These are phyloP conservation scores for Paralichthys olivaceus DNA, from an alignment of 2,113 vertebrate genomes.

Conservation along the genomic window DNA sequence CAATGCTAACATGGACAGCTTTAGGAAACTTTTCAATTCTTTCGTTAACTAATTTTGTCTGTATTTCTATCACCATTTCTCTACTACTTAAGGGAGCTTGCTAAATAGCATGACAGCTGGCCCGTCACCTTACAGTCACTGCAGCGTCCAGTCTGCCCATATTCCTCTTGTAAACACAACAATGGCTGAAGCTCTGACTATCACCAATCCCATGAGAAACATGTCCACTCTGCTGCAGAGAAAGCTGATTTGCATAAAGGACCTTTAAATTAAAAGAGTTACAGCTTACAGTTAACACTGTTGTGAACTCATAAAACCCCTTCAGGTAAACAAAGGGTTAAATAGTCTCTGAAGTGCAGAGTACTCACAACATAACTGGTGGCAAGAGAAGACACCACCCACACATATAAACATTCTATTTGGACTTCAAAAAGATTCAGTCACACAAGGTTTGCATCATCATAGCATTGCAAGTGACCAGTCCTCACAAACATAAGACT, in stretches of 20 bases:
- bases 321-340: not conserved
- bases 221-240: not conserved
- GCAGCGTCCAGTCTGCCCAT: not conserved
- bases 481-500: slow-evolving; percentile 24
- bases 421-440: slow-evolving; percentile 22
- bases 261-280: slow-evolving; percentile 4
- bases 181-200: not conserved
- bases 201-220: not conserved
- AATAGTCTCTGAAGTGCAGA: slow-evolving; percentile 14
- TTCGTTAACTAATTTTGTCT: not conserved
- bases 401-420: slow-evolving; percentile 18
- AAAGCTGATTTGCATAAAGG: no score
- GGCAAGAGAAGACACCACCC: slow-evolving; percentile 25
- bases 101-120: not conserved
- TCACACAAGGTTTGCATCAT: slow-evolving; percentile 12
- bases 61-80: not conserved
- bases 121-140: not conserved
- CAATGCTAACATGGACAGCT: no score
- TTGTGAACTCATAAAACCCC: no score
- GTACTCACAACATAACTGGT: slow-evolving; percentile 30
- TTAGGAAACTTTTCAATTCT: no score
- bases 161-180: not conserved
- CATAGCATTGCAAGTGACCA: not conserved
- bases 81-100: no score
- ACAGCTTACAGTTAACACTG: not conserved